A percentile compares a stretch with the other conserved stretches of the same genome.
Conservation (phyloP, 1,140 invertebrate species). For the Catajapyx aquilonaris region DNA sequence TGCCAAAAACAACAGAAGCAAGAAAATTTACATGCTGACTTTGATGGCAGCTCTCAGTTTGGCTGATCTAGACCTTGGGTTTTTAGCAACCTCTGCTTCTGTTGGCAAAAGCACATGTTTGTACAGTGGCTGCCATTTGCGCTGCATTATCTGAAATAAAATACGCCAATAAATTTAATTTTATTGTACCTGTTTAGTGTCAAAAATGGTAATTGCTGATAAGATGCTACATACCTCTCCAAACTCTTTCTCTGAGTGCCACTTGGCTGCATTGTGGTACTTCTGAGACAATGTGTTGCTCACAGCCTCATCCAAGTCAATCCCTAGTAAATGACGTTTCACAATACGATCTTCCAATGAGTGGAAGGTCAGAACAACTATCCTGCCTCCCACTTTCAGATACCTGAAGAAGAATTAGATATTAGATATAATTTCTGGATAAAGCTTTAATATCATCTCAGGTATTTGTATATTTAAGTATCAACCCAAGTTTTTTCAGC, state of each 20-base stretch:
- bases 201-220: not conserved
- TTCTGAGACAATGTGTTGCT: constrained; percentile 14
- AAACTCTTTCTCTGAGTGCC: constrained; percentile 11
- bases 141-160: constrained; percentile 13
- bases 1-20: not conserved
- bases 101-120: constrained; percentile 59
- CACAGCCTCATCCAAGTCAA: constrained; percentile 33
- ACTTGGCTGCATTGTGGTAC: constrained; percentile 13
- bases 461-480: too few species aligned
- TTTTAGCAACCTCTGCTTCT: constrained; percentile 45
- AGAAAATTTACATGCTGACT: constrained; percentile 16
- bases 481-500: too few species aligned
- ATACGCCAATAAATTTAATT: constrained; percentile 1
- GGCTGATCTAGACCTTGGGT: constrained; percentile 68
- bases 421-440: too few species aligned
- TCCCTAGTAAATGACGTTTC: constrained; percentile 66
- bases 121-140: constrained; percentile 51
- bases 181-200: not conserved
- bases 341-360: constrained; percentile 89
- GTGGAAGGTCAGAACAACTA: constrained; percentile 75
- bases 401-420: constrained; percentile 25
- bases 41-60: constrained; percentile 65
- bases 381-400: constrained; percentile 48
- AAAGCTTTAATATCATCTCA: too few species aligned
- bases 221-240: constrained; percentile 7